A percentile compares a stretch with the other conserved stretches of the same genome.
phyloP scores from a whole-genome alignment of 2,888 invertebrate genomes.

The Eucera pruinosa region DNA sequence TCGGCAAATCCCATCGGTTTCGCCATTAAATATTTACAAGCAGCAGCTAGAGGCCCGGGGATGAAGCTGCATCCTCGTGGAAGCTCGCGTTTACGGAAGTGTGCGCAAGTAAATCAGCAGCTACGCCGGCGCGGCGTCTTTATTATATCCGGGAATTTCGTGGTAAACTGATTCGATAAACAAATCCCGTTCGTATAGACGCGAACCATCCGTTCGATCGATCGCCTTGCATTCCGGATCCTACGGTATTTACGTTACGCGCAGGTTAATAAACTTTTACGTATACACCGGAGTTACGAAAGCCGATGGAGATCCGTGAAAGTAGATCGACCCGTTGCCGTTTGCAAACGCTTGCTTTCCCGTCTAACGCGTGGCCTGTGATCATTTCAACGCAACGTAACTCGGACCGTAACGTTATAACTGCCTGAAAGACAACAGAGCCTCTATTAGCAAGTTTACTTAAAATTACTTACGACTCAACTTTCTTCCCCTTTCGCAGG shows the following conservation, averaged over 20 bases:
- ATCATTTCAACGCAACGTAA: background rate
- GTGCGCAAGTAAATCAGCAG: constrained; percentile 25
- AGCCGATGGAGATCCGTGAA: background rate
- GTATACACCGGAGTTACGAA: background rate
- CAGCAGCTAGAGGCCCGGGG: constrained; percentile 26
- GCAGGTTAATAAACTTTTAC: constrained; percentile 6
- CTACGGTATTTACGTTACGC: background rate
- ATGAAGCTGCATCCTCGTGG: constrained; percentile 54
- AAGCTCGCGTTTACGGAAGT: constrained; percentile 17
- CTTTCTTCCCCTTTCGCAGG: background rate
- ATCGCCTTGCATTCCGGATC: background rate
- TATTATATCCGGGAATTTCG: constrained; percentile 12
- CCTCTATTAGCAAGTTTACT: background rate
- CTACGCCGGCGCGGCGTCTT: background rate
- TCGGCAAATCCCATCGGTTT: constrained; percentile 72
- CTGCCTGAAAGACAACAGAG: no score
- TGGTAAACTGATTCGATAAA: constrained; percentile 14
- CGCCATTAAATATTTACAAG: constrained; percentile 76
- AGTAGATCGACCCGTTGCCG: background rate
- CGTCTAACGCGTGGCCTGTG: background rate
- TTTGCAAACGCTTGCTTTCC: background rate
- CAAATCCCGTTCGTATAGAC: background rate
- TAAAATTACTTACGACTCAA: constrained; percentile 4
- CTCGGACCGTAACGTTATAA: no score
- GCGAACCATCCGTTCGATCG: background rate